A percentile compares a stretch with the other conserved stretches of the same genome.
phyloP scores from a whole-genome alignment of 2,113 vertebrate species.

The Apaloderma vittatum region DNA sequence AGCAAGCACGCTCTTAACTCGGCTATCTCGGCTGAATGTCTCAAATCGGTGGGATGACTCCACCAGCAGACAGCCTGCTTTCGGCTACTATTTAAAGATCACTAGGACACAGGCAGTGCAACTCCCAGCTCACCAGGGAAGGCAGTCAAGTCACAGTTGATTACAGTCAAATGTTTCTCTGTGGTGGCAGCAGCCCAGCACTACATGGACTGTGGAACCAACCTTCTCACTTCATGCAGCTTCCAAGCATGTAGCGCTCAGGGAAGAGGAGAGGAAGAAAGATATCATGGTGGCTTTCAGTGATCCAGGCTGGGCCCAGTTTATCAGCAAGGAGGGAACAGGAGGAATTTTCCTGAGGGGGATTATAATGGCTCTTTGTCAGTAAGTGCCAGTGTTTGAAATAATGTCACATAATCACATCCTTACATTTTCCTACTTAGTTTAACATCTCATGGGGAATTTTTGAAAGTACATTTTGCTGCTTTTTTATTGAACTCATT shows the following conservation, averaged over 20 bases:
- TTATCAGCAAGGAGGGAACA: neutral
- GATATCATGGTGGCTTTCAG: neutral
- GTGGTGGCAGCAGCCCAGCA: neutral
- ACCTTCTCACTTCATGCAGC: neutral
- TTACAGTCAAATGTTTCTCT: neutral
- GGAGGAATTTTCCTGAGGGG: neutral
- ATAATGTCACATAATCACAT: neutral
- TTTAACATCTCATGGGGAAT: neutral
- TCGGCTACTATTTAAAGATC: neutral
- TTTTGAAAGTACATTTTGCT: neutral
- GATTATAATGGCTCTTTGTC: neutral
- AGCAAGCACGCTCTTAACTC: neutral
- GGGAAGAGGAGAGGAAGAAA: neutral
- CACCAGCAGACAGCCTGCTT: neutral
- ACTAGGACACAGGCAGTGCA: neutral
- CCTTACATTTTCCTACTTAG: neutral
- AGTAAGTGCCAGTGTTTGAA: neutral
- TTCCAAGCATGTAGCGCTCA: neutral
- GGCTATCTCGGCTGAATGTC: neutral
- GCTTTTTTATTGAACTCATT: neutral
- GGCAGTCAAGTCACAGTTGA: neutral
- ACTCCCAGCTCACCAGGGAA: neutral
- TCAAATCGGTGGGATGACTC: accelerated
- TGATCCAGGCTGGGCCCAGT: neutral
- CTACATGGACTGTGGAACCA: neutral